Evolutionary conservation across 2,113 vertebrate species (phyloP).

Genomic region (Dipodomys stephensi): DNA sequence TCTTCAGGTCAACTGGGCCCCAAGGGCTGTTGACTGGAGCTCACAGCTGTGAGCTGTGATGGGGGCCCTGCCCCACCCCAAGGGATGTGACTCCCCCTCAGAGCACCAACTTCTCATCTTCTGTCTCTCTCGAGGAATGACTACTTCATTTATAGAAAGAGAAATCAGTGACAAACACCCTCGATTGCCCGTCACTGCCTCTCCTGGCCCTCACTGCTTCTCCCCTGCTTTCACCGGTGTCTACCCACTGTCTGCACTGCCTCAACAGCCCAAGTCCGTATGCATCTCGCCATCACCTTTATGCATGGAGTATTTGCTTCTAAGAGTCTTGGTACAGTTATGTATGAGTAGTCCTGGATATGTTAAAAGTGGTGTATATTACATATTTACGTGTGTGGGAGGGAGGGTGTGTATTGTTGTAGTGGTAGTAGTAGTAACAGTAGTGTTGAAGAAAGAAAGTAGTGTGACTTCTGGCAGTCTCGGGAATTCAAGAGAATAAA

Average conservation of each 20-base stretch:
- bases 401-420: too few relatives aligned
- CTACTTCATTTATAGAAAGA: not conserved
- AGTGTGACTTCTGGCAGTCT: not conserved
- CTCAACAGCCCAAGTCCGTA: not conserved
- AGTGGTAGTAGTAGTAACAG: too few relatives aligned
- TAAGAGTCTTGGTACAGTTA: not conserved
- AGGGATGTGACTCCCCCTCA: not conserved
- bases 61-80: too few relatives aligned
- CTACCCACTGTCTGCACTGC: too few relatives aligned
- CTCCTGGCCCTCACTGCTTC: fast-evolving
- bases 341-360: not conserved
- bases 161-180: not conserved
- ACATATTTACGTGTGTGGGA: too few relatives aligned
- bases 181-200: fast-evolving
- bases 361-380: not conserved
- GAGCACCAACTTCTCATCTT: not conserved
- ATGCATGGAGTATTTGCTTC: not conserved
- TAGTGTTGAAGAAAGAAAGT: not conserved
- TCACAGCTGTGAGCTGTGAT: too few relatives aligned
- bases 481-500: not conserved
- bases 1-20: not conserved
- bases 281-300: not conserved
- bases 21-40: too few relatives aligned
- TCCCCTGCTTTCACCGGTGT: too few relatives aligned
- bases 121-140: too few relatives aligned